Evolutionary conservation across 2,113 vertebrate genomes (phyloP), one percentile per base, ranked within the genome.

Genomic region (Pseudopodoces humilis): DNA sequence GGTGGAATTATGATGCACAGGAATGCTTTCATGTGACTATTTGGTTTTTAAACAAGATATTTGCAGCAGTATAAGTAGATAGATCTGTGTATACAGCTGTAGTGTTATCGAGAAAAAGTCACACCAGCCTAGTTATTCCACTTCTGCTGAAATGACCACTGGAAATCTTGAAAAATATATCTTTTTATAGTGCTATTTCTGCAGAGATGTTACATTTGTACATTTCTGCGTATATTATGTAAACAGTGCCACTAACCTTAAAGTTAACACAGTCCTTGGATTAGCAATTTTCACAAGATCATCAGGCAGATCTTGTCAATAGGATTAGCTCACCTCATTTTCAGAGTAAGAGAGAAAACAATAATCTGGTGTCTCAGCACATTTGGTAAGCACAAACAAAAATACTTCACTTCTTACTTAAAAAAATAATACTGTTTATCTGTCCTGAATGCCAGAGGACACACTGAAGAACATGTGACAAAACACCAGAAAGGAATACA

Each of bases 401-500:
- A 83, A 55, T 20, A 80, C 23, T 62, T 63, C 25, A 79, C 21
- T 84, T 85, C 22, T 82, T 12, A 9, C 14, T 15, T 15, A 4
- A 85, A 85, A 39, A 94, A 81, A 56, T 33, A 63, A 20, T 24
- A 8, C 14, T 65, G 14, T 19, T 71, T 50, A 28, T 76, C 56
- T 68, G 24, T 55, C 23, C 39, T 10, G 37, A 72, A 76, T 2
- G 2, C 37, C 70, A 58, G 35, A 49, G 31, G 37, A 76, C 15
- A 3, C 1, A 1, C 4, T 37, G 68, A 71, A 77, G 62, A 83
- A 18, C 74, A 59, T 2, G 6, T 3, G 11, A 77, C 59, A 67
- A 46, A 60, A 50, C 4, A 7, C 46, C 2, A 2, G 30, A 11
- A 47, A 69, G 75, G 25, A 92, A 62, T 0, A 0, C 0, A 1